Conservation (phyloP, 2,888 invertebrate species). For the Drosophila neonasuta region DNA sequence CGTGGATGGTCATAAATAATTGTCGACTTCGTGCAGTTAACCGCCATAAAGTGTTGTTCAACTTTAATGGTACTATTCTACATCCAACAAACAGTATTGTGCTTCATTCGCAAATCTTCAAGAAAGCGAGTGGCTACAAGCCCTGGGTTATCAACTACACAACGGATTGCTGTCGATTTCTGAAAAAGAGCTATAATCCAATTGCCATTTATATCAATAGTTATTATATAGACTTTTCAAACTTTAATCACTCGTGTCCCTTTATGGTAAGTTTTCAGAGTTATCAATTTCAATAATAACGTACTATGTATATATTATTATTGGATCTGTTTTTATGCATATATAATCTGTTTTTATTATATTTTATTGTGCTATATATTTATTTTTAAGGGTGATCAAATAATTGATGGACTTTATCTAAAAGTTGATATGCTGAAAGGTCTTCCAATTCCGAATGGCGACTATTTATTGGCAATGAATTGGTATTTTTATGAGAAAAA, state of each 20-base stretch:
- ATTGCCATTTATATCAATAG: background rate
- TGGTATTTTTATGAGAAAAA: constrained; percentile 6
- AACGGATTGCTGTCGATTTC: constrained; percentile 20
- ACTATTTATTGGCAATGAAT: constrained; percentile 25
- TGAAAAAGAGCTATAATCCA: constrained; percentile 18
- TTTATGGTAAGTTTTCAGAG: constrained; percentile 16
- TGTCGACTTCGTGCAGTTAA: constrained; percentile 32
- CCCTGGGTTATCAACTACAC: constrained; percentile 26
- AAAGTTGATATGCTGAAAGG: background rate
- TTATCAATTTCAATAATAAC: too few relatives aligned
- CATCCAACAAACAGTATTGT: background rate
- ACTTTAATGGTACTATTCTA: constrained; percentile 17
- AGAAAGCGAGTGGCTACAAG: constrained; percentile 34
- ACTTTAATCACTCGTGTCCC: constrained; percentile 38
- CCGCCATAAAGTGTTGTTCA: constrained; percentile 13
- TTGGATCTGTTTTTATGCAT: too few relatives aligned
- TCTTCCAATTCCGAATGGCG: constrained; percentile 32
- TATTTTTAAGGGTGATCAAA: background rate
- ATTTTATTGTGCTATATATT: too few relatives aligned
- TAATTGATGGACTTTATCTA: constrained; percentile 5
- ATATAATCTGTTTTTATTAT: too few relatives aligned
- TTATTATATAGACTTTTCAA: constrained; percentile 5
- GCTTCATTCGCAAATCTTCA: background rate
- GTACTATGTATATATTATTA: too few relatives aligned
- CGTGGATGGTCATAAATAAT: constrained; percentile 13